phyloP scores from a whole-genome alignment of 2,113 vertebrate genomes.

The Daphoenositta chrysoptera region DNA sequence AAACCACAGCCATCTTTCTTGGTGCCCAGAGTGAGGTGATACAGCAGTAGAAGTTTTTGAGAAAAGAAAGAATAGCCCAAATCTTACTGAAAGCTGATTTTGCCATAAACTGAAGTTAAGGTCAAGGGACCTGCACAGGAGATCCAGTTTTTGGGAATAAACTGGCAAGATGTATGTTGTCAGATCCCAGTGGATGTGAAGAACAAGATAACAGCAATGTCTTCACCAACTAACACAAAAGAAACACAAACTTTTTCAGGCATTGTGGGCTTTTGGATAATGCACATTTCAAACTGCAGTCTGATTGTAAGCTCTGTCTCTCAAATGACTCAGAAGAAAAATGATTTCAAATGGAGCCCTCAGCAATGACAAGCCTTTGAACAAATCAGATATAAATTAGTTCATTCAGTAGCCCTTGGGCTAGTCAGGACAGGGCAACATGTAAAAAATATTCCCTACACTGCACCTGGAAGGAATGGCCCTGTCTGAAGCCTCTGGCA shows the following conservation, averaged over 20 bases:
- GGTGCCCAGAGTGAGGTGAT: not conserved
- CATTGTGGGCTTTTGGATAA: not conserved
- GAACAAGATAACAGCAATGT: not conserved
- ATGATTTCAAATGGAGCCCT: rapidly evolving
- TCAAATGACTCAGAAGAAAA: not conserved
- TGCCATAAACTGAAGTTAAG: not conserved
- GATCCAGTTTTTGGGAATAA: not conserved
- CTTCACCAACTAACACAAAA: rapidly evolving
- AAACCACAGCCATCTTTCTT: not conserved
- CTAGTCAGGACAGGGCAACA: not conserved
- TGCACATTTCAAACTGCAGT: not conserved
- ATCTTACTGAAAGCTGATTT: not conserved
- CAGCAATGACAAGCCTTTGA: not conserved
- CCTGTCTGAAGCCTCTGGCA: not conserved
- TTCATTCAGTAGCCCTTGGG: not conserved
- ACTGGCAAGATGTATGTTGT: not conserved
- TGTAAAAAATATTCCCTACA: not conserved
- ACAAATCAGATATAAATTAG: not conserved
- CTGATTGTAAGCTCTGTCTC: not conserved
- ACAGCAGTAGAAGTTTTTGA: not conserved
- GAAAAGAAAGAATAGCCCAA: not conserved
- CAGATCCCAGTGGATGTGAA: not conserved
- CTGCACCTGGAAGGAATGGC: not conserved
- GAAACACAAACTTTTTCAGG: not conserved
- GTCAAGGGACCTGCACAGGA: not conserved